Conservation (phyloP, 2,113 vertebrate species). For the Columbina picui region DNA sequence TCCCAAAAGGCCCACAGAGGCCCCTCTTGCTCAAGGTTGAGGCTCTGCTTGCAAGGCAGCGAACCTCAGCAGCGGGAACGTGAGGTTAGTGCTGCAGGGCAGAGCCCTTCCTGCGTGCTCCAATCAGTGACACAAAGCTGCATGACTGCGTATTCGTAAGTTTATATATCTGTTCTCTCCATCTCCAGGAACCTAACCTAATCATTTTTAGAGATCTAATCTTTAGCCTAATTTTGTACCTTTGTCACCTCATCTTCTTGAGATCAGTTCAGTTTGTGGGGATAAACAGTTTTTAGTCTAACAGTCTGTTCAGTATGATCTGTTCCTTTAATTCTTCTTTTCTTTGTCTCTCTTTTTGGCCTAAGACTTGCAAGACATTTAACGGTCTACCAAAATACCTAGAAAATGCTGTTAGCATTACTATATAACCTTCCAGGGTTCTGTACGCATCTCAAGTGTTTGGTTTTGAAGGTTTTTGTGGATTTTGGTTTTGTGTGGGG, state of each 20-base stretch:
- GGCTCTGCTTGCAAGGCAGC: neutral
- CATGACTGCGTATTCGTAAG: neutral
- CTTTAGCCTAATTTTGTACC: neutral
- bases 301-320: neutral
- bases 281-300: neutral
- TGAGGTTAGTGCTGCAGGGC: neutral
- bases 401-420: neutral
- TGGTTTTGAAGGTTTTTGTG: neutral
- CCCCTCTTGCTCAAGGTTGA: neutral
- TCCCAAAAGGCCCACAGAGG: fast-evolving
- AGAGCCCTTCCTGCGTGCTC: neutral
- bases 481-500: neutral
- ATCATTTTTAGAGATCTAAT: neutral
- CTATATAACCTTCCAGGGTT: neutral
- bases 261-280: neutral
- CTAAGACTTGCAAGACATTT: neutral
- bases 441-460: neutral
- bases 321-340: neutral
- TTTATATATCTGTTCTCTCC: neutral
- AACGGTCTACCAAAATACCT: neutral
- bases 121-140: neutral
- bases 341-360: neutral
- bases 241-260: neutral
- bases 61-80: fast-evolving
- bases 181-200: neutral